Base-by-base conservation (phyloP, 2,113 vertebrate genomes). In the Columba livia region DNA sequence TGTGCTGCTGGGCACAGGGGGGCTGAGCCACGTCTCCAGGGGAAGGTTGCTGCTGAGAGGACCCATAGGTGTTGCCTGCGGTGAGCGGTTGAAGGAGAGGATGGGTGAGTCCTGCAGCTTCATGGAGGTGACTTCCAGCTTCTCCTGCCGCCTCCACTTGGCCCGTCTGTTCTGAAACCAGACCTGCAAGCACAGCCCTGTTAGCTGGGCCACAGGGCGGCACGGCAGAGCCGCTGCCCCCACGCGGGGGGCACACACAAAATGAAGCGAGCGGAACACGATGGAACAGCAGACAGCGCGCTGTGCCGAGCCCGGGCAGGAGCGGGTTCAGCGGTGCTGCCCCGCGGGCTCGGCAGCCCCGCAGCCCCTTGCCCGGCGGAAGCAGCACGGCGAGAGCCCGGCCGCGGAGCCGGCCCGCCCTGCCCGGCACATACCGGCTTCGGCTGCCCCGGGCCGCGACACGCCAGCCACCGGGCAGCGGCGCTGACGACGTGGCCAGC, bases 131-230 rank as follows among this genome's bases (percentile, higher is more conserved):
- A 99, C 99, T 77, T 99, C 99, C 95, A 99, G 97, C 97, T 99
- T 99, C 97, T 99, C 99, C 95, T 99, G 99, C 51, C 99, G 97
- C 53, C 99, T 98, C 99, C 99, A 99, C 93, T 99, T 99, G 60
- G 99, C 99, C 54, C 99, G 97, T 18, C 99, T 97, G 96, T 99
- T 99, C 97, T 99, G 99, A 97, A 99, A 99, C 99, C 99, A 99
- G 64, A 99, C 99, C 99, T 99, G 96, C 54, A 81, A 95, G 83
- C 66, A 90, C 14, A 93, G 48, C 20, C 19, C 2, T 3, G 18
- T 95, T 10, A 96, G 53, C 24, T 5, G 24, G 84, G 75, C 7
- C 18, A 17, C 48, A 0, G 25, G 58, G n/a, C 9, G 1, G 70
- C 36, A 3, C 18, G 12, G 42, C 69, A 4, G 64, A 54, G 13